These are phyloP conservation scores for Tolypeutes matacus DNA, from an alignment of 2,797 vertebrate species.

Conservation along the genomic window DNA sequence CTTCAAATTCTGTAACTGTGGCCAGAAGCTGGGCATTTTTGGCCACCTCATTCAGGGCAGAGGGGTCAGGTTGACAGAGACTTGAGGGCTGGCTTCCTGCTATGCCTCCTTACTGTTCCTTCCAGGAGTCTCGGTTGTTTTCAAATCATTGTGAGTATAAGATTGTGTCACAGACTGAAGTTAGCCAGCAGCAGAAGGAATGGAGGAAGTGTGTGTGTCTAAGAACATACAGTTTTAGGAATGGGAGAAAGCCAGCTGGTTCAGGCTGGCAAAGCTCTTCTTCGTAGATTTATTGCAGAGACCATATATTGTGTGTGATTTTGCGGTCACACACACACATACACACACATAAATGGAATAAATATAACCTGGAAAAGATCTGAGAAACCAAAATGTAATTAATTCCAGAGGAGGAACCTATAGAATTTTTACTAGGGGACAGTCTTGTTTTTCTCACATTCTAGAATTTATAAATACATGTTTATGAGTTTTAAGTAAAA, in stretches of 20 bases:
- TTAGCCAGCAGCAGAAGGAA: conserved; percentile 33
- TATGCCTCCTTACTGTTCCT: not conserved
- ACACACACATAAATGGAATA: not conserved
- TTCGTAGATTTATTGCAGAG: conserved; percentile 61
- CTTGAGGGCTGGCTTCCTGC: not conserved
- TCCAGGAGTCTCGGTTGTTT: not conserved
- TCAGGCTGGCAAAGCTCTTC: not conserved
- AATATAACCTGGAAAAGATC: not conserved
- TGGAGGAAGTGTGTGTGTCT: conserved; percentile 61
- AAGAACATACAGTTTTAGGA: conserved; percentile 80
- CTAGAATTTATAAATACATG: not conserved
- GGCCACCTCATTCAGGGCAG: not conserved
- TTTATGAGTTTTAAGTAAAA: not conserved
- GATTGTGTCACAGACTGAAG: not conserved
- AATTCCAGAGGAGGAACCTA: not conserved
- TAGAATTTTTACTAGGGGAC: not conserved
- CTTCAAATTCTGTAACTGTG: not conserved
- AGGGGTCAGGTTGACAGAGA: accelerated
- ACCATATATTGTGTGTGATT: conserved; percentile 30
- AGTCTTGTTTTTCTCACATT: not conserved
- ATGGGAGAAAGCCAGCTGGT: conserved; percentile 56
- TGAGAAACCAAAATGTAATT: conserved; percentile 9
- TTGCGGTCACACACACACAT: conserved; percentile 16
- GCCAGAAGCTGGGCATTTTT: not conserved
- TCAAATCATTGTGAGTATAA: not conserved